Evolutionary conservation across 2,888 invertebrate genomes (phyloP).

Genomic region (Brachypterus glaber): DNA sequence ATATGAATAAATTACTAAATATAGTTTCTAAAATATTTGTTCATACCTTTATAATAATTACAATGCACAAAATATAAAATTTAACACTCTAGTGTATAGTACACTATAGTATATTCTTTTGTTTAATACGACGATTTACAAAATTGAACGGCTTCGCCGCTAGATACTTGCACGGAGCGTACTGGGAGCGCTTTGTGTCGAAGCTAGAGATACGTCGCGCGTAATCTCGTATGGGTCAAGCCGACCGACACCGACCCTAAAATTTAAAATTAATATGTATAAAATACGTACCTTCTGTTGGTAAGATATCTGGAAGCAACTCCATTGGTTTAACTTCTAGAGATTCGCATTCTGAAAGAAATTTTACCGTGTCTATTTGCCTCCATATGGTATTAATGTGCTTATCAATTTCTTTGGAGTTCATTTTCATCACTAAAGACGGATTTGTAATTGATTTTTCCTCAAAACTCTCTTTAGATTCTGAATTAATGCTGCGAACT

Average conservation of each 20-base stretch:
- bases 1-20: too few relatives aligned
- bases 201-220: too few relatives aligned
- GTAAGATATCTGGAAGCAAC: constrained; percentile 28
- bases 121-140: too few relatives aligned
- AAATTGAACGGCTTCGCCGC: too few relatives aligned
- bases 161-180: too few relatives aligned
- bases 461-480: constrained; percentile 29
- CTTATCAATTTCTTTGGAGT: constrained; percentile 61
- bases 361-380: constrained; percentile 75
- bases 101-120: too few relatives aligned
- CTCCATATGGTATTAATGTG: constrained; percentile 69
- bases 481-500: constrained; percentile 23
- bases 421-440: constrained; percentile 60
- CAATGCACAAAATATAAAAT: too few relatives aligned
- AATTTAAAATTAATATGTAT: background rate
- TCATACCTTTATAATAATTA: too few relatives aligned
- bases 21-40: too few relatives aligned
- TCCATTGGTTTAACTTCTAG: constrained; percentile 37
- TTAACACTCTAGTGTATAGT: too few relatives aligned
- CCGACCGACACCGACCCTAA: background rate
- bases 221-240: too few relatives aligned
- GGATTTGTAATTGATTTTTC: constrained; percentile 44
- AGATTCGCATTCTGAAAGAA: constrained; percentile 55
- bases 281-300: constrained; percentile 24
- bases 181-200: too few relatives aligned